Conservation (phyloP, 2,797 vertebrate species). For the Arrhamphus sclerolepis region DNA sequence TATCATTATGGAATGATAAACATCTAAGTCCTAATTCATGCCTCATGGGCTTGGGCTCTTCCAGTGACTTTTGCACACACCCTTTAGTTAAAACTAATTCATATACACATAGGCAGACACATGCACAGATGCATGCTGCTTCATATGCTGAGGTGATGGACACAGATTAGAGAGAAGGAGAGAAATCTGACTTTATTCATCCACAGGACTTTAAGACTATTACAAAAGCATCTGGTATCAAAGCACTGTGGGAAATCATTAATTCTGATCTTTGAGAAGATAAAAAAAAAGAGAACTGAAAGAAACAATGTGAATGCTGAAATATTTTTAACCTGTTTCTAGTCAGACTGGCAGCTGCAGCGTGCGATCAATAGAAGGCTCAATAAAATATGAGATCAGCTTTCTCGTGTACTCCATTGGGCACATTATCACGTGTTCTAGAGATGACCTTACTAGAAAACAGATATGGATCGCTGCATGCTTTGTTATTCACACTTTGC, state of each 20-base stretch:
- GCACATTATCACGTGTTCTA: conserved; percentile 39
- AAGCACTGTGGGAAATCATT: conserved; percentile 40
- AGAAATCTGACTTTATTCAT: conserved; percentile 52
- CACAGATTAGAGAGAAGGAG: conserved; percentile 38
- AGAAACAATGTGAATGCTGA: conserved; percentile 6
- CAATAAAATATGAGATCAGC: conserved; percentile 41
- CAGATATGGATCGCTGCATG: conserved; percentile 17
- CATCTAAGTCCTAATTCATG: conserved; percentile 73
- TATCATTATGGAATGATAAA: conserved; percentile 83
- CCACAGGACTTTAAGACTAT: conserved; percentile 52
- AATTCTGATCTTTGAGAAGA: conserved; percentile 12
- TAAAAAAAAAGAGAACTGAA: conserved; percentile 6
- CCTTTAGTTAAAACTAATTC: conserved; percentile 28
- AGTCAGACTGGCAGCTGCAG: conserved; percentile 21
- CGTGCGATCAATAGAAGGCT: conserved; percentile 46
- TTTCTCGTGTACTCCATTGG: conserved; percentile 51
- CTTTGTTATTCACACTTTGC: conserved; percentile 48
- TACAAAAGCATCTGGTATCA: conserved; percentile 61
- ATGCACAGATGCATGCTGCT: conserved; percentile 36
- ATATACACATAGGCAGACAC: conserved; percentile 20
- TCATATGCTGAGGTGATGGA: conserved; percentile 51
- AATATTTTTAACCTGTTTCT: conserved; percentile 41
- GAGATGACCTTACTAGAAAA: conserved; percentile 18
- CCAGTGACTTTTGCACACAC: conserved; percentile 54
- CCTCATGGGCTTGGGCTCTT: conserved; percentile 67